Percentiles rank a stretch among this genome's conserved stretches.
phyloP scores from a whole-genome alignment of 2,113 vertebrate species.

The Agelaius phoeniceus region DNA sequence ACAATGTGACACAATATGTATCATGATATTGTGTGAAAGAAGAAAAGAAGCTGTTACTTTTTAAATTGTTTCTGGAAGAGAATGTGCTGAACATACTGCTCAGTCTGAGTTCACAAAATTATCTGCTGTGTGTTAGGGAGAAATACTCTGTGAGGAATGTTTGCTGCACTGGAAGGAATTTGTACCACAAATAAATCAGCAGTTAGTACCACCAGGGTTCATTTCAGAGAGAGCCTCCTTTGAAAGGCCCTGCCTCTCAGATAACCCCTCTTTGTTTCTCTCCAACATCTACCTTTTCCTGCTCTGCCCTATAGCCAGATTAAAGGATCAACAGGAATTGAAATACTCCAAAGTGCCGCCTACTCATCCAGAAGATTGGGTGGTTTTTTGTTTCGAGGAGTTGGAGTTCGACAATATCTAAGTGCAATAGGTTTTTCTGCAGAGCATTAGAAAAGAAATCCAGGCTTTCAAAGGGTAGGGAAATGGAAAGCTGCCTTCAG shows the following conservation, averaged over 20 bases:
- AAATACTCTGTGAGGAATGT: not conserved
- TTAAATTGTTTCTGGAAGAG: not conserved
- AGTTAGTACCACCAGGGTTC: not conserved
- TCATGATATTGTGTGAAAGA: not conserved
- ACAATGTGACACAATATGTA: not conserved
- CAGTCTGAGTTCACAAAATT: not conserved
- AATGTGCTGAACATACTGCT: not conserved
- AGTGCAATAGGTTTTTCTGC: not conserved
- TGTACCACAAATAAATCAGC: not conserved
- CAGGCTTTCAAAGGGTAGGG: not conserved
- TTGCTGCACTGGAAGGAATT: not conserved
- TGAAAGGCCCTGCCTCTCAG: not conserved
- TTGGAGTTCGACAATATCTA: not conserved
- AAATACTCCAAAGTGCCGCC: not conserved
- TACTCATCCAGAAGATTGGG: not conserved
- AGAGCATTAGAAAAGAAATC: not conserved
- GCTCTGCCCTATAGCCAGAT: not conserved
- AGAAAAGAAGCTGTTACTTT: not conserved
- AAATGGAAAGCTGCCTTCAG: not conserved
- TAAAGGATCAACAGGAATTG: not conserved
- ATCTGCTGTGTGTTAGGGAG: not conserved
- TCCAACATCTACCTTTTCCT: not conserved
- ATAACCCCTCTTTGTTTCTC: not conserved
- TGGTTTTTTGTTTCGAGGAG: not conserved
- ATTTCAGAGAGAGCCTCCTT: not conserved